Conservation (phyloP, 2,888 invertebrate species). For the Zhengitettix transpicula region DNA sequence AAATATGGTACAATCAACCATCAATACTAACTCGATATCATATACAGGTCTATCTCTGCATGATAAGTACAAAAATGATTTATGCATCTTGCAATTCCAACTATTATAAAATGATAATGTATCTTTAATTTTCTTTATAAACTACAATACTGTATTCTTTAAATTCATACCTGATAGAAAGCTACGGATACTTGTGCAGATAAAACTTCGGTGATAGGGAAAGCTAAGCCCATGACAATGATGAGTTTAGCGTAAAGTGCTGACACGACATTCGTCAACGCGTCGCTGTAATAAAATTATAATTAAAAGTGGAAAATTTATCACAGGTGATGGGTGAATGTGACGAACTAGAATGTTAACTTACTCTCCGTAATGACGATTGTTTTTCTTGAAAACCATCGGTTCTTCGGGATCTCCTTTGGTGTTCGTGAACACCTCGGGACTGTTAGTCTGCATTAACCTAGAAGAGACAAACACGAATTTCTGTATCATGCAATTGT, state of each 20-base stretch:
- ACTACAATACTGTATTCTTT: too few relatives aligned
- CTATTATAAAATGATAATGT: too few relatives aligned
- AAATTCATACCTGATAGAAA: conserved; percentile 45
- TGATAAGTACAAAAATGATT: too few relatives aligned
- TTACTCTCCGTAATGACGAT: neutral
- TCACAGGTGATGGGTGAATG: too few relatives aligned
- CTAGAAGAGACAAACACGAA: too few relatives aligned
- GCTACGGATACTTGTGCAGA: conserved; percentile 56
- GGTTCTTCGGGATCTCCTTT: neutral
- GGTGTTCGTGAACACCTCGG: neutral
- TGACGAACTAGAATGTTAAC: neutral
- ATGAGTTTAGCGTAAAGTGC: conserved; percentile 72
- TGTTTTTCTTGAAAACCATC: neutral
- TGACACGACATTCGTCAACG: conserved; percentile 54
- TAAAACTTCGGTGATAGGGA: conserved; percentile 76
- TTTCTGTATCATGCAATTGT: too few relatives aligned
- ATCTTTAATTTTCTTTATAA: too few relatives aligned
- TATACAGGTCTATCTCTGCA: too few relatives aligned
- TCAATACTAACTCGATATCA: too few relatives aligned
- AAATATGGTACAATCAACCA: too few relatives aligned
- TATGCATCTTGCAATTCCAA: too few relatives aligned
- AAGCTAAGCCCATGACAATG: conserved; percentile 67
- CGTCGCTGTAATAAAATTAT: conserved; percentile 37
- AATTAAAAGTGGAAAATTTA: neutral
- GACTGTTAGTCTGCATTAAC: too few relatives aligned